A percentile compares a stretch with the other conserved stretches of the same genome.
Evolutionary conservation across 2,797 vertebrate genomes (phyloP).

Genomic region (Craterocephalus amniculus): DNA sequence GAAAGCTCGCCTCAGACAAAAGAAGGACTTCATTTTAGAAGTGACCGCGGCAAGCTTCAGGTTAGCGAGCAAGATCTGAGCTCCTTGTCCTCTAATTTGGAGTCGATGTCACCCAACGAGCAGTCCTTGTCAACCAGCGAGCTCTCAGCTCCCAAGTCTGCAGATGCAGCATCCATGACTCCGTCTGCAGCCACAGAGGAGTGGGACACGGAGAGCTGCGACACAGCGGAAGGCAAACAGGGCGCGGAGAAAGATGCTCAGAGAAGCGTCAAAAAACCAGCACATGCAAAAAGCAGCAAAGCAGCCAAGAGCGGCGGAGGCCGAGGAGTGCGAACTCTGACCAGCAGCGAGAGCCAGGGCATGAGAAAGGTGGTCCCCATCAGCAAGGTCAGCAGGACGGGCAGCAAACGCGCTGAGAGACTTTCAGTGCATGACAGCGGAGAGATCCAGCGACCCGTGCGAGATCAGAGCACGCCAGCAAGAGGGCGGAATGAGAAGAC

Average conservation of each 20-base stretch:
- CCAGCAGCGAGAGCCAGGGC: constrained; percentile 86
- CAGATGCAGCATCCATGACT: constrained; percentile 45
- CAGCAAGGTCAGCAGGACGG: constrained; percentile 80
- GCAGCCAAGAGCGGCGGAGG: constrained; percentile 23
- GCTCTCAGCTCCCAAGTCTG: constrained; percentile 44
- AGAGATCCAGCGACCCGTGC: constrained; percentile 77
- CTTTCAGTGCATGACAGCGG: constrained; percentile 62
- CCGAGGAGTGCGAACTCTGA: constrained; percentile 82
- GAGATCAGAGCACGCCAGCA: constrained; percentile 85
- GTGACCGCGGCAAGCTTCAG: constrained; percentile 52
- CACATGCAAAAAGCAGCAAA: constrained; percentile 64
- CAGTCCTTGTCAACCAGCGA: constrained; percentile 69
- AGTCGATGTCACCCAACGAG: constrained; percentile 73
- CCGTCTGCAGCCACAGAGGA: constrained; percentile 71
- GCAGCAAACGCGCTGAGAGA: constrained; percentile 79
- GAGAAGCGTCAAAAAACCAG: constrained; percentile 66
- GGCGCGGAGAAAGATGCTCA: constrained; percentile 69
- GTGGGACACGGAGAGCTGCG: constrained; percentile 78
- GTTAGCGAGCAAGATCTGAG: constrained; percentile 63
- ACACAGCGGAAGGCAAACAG: constrained; percentile 72
- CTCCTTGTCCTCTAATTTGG: constrained; percentile 80
- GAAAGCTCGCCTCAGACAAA: constrained; percentile 75
- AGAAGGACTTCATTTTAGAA: constrained; percentile 59
- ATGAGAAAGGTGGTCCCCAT: constrained; percentile 95
- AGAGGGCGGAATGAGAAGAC: constrained; percentile 82